phyloP scores from a whole-genome alignment of 2,888 invertebrate genomes.

The Calephelis perditalis region DNA sequence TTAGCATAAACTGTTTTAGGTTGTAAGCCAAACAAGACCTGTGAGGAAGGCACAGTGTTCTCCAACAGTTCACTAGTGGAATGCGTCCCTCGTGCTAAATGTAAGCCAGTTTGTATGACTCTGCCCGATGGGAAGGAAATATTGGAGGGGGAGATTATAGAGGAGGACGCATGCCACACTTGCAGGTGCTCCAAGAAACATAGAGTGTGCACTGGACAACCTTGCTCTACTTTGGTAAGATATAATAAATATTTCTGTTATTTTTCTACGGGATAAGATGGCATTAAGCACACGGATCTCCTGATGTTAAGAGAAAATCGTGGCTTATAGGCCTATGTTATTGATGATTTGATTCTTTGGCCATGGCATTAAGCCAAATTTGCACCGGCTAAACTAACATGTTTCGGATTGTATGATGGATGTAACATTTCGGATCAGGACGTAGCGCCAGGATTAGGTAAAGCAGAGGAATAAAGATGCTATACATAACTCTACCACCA shows the following conservation, averaged over 20 bases:
- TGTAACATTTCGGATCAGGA: too few species aligned
- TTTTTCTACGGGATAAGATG: too few species aligned
- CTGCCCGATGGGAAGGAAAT: constrained; percentile 80
- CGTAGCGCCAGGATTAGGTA: too few species aligned
- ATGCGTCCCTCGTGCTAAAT: constrained; percentile 86
- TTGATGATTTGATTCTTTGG: too few species aligned
- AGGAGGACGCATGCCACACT: constrained; percentile 87
- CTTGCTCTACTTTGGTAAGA: constrained; percentile 74
- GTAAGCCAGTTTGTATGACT: constrained; percentile 84
- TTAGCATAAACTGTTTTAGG: constrained; percentile 52
- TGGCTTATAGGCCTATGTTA: too few species aligned
- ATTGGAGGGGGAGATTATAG: constrained; percentile 87
- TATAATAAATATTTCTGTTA: constrained; percentile 12
- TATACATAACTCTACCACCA: too few species aligned
- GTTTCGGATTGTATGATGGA: too few species aligned
- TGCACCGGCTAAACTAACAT: too few species aligned
- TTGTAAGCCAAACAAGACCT: constrained; percentile 83
- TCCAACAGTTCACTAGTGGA: constrained; percentile 81
- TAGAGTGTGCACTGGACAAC: constrained; percentile 83
- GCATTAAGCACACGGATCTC: too few species aligned
- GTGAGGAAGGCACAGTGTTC: constrained; percentile 85
- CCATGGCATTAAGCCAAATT: too few species aligned
- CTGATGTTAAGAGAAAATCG: too few species aligned
- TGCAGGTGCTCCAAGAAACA: constrained; percentile 86
- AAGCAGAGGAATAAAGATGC: too few species aligned